Conservation (phyloP, 2,888 invertebrate species). For the Tethea ocularis region DNA sequence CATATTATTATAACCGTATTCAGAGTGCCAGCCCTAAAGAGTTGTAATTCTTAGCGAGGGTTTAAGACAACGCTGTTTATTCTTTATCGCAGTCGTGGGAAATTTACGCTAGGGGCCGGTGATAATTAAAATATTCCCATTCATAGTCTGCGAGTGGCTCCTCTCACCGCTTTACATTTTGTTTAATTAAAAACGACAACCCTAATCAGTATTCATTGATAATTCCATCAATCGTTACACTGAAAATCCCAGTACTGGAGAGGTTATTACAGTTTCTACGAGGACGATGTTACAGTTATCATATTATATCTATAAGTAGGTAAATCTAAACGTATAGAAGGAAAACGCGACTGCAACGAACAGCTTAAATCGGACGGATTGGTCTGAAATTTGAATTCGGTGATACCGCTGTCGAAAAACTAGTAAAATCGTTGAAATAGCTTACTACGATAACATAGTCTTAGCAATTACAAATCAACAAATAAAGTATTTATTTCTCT, state of each 20-base stretch:
- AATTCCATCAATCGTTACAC: slow-evolving; percentile 20
- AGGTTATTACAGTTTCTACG: background rate
- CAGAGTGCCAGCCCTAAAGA: slow-evolving; percentile 60
- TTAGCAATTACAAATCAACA: too few relatives aligned
- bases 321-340: too few relatives aligned
- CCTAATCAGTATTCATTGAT: slow-evolving; percentile 67
- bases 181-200: slow-evolving; percentile 72
- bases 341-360: too few relatives aligned
- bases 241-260: background rate
- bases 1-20: background rate
- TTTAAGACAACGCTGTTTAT: slow-evolving; percentile 81
- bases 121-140: slow-evolving; percentile 81
- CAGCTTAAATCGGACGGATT: too few relatives aligned
- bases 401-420: too few relatives aligned
- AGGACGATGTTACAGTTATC: too few relatives aligned
- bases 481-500: too few relatives aligned
- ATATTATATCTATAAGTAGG: too few relatives aligned
- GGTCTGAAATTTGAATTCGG: too few relatives aligned
- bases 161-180: slow-evolving; percentile 37
- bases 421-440: too few relatives aligned
- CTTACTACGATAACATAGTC: too few relatives aligned
- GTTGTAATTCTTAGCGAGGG: slow-evolving; percentile 72
- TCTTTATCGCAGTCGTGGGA: slow-evolving; percentile 84
- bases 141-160: slow-evolving; percentile 44
- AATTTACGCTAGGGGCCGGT: slow-evolving; percentile 71